Conservation (phyloP, 2,888 invertebrate genomes). For the Opisthograptis luteolata region DNA sequence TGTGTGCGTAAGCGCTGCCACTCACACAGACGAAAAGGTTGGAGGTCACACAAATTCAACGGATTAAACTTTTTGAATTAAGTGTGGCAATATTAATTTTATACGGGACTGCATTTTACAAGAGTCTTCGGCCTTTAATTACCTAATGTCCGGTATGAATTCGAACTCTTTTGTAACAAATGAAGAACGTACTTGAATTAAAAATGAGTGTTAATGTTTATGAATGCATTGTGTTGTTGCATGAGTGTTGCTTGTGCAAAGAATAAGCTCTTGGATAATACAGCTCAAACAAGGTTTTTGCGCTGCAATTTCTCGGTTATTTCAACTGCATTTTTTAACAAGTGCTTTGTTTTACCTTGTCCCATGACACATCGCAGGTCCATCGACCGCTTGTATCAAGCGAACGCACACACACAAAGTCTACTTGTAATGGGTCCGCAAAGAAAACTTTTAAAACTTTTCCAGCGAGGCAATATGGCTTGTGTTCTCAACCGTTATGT, state of each 20-base stretch:
- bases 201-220: no score
- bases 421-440: constrained; percentile 84
- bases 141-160: background rate
- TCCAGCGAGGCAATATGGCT: constrained; percentile 85
- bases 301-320: background rate
- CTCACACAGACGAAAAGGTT: constrained; percentile 54
- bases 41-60: constrained; percentile 70
- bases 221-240: no score
- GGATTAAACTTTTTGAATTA: constrained; percentile 36
- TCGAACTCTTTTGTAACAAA: no score
- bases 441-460: constrained; percentile 85
- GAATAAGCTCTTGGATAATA: background rate
- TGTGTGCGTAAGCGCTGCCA: constrained; percentile 62
- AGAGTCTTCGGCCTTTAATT: background rate
- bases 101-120: background rate
- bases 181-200: no score
- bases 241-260: background rate
- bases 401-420: constrained; percentile 69
- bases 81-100: background rate
- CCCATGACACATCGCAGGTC: constrained; percentile 50
- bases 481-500: constrained; percentile 83
- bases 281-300: background rate
- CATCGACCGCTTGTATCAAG: constrained; percentile 76
- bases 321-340: background rate
- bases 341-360: constrained; percentile 27